These are phyloP conservation scores for Parauchenoglanis ngamensis DNA, from an alignment of 2,797 vertebrate species.

Conservation along the genomic window DNA sequence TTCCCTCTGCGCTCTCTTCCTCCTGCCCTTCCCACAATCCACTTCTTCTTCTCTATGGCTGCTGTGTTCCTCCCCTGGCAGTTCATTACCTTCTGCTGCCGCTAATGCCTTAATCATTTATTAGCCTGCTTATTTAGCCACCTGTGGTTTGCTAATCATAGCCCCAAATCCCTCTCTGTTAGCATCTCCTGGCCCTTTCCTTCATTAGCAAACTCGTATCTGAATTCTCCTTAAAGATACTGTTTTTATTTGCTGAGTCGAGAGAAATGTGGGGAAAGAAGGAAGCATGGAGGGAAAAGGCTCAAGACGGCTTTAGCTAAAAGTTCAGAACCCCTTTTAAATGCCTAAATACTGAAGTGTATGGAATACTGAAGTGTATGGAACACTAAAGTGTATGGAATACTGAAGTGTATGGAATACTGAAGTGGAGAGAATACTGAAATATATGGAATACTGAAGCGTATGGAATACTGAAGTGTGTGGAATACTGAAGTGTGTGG, in stretches of 20 bases:
- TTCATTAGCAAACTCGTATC: neutral
- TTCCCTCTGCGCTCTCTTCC: neutral
- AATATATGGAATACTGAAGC: fast-evolving
- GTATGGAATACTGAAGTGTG: neutral
- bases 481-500: neutral
- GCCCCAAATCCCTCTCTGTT: conserved; percentile 33
- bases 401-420: neutral
- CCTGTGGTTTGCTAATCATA: conserved; percentile 44
- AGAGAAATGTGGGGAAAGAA: neutral
- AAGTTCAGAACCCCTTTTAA: neutral
- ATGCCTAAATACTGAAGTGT: neutral
- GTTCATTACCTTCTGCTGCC: conserved; percentile 48
- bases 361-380: neutral
- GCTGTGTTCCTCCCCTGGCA: conserved; percentile 23
- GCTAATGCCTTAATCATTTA: conserved; percentile 50
- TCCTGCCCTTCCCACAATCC: conserved; percentile 3
- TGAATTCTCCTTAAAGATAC: neutral
- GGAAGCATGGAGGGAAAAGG: neutral
- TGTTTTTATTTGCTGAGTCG: neutral
- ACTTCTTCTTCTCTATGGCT: neutral
- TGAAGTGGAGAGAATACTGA: neutral
- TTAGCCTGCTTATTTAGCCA: conserved; percentile 55
- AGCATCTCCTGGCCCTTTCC: neutral
- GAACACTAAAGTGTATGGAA: neutral
- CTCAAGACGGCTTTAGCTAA: neutral